Evolutionary conservation across 2,797 vertebrate genomes (phyloP).

Genomic region (Molothrus aeneus): DNA sequence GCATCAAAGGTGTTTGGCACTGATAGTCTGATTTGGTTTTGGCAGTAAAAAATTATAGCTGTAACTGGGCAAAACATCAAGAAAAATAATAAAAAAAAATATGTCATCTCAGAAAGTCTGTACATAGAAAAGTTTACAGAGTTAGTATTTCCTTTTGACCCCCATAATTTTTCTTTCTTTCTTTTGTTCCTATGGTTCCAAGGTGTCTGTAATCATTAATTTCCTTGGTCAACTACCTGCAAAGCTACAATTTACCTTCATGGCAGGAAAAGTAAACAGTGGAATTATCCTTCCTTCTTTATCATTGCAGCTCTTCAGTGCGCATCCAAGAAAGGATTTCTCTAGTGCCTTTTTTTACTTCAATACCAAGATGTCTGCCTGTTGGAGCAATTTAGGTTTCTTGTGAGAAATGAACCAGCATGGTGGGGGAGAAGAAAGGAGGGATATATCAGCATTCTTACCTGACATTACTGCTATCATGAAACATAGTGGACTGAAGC

Average conservation of each 20-base stretch:
- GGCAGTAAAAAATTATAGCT: background rate
- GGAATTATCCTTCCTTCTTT: background rate
- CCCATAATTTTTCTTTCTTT: background rate
- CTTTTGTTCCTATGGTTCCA: background rate
- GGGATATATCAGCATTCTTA: background rate
- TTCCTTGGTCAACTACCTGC: background rate
- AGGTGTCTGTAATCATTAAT: background rate
- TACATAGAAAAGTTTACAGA: background rate
- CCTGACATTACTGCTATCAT: background rate
- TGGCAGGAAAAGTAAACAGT: background rate
- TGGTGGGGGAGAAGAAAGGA: background rate
- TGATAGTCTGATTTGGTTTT: background rate
- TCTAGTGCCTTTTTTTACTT: background rate
- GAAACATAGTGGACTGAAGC: background rate
- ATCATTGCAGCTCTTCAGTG: background rate
- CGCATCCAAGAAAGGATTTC: background rate
- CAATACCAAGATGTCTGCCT: background rate
- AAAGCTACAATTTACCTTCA: background rate
- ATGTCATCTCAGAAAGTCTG: background rate
- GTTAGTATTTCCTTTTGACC: background rate
- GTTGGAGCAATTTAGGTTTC: background rate
- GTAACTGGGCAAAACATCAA: background rate
- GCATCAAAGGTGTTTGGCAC: background rate
- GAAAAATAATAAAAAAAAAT: background rate
- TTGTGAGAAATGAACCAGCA: background rate